Base-by-base conservation (phyloP, 2,797 vertebrate genomes). In the Dipus sagitta region DNA sequence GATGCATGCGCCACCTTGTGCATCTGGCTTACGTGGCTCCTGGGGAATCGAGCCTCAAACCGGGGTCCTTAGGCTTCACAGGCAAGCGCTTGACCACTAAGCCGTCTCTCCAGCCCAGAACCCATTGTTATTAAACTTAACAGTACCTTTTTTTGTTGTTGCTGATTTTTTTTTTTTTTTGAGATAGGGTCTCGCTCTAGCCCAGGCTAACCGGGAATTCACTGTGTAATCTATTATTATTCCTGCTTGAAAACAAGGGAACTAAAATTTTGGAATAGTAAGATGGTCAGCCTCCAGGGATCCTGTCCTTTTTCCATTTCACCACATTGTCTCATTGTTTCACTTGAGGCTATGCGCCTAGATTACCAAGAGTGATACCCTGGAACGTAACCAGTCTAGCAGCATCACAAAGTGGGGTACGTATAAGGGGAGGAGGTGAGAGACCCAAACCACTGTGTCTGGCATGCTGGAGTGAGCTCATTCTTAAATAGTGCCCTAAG, bases 351-450 rank as follows among this genome's bases (percentile, higher is more conserved):
- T 91, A 23, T 28, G 91, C 90, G 60, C 85, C 74, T 82, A 47
- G 85, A 91, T 96, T 15, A 65, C 60, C n/a, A 86, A 78, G 72
- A 96, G 54, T 87, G 85, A 91, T 94, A 96, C 32, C 47, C 60
- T 75, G 70, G 90, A 82, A 87, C 94, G 70, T 87, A 91, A 86
- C 38, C 86, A 91, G 65, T 54, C 64, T 92, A 84, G 75, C 18
- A 78, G 64, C 81, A 82, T 92, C 92, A 70, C 81, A 86, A 78
- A 87, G 70, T n/a, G 88, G 38, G 13, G 15, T 42, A 20, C 70
- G 17, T 88, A 30, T 79, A 92, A n/a, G 58, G 83, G 80, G 82
- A 32, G 28, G 60, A 54, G 87, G 80, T 67, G 42, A 32, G 67
- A 88, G 38, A 34, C 62, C 30, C 24, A 60, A 86, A 88, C 5